Evolutionary conservation across 2,113 vertebrate species (phyloP).

Genomic region (Felis catus): F.catus_Fca126_mat1.0 CM031413.1:98370501-98371000

Average conservation of each 20-base stretch:
- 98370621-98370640: neutral
- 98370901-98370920: neutral
- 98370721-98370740: neutral
- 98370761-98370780: neutral
- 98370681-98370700: neutral
- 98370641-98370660: neutral
- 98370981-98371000: neutral
- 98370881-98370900: neutral
- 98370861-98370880: neutral
- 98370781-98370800: neutral
- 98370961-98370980: neutral
- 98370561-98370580: neutral
- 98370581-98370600: neutral
- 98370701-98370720: neutral
- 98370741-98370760: neutral
- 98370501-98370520: neutral
- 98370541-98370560: neutral
- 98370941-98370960: neutral
- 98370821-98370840: neutral
- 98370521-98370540: neutral
- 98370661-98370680: neutral
- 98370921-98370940: neutral
- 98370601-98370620: neutral
- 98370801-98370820: neutral
- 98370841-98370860: neutral